Evolutionary conservation across 2,113 vertebrate genomes (phyloP), one percentile per base, ranked within the genome.

Genomic region (Cochlearius cochlearius): DNA sequence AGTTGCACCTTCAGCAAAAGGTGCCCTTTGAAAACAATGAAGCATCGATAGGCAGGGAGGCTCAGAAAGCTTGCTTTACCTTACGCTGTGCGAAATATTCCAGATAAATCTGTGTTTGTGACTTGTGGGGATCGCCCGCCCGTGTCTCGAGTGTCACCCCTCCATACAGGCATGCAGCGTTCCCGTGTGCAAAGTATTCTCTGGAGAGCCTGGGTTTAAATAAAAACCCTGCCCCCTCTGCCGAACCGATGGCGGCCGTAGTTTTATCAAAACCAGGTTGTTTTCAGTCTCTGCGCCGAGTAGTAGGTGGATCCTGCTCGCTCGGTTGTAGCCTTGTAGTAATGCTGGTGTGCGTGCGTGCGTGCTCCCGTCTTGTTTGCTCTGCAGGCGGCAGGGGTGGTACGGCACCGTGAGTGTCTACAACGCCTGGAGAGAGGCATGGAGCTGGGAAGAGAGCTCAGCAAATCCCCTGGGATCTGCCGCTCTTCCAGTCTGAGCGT

Each of bases 291-390:
- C 66, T 55, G 71, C 9, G 74, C 74, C 47, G 63, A 86, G 72
- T 83, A 92, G 91, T 92, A 83, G 94, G 90, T 80, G 94, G 79
- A 20, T 94, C 34, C 75, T 12, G 75, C 56, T 81, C 64, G 15
- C 84, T 76, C 25, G 50, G 86, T 96, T 91, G 92, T 91, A 95
- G 94, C 80, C 80, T 3, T 19, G 4, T 94, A 95, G 96, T 97
- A 94, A 67, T 32, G 79, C 72, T 38, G 23, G 73, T 64, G 49
- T 88, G 90, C 10, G 74, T 74, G 94, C 30, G 41, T 11, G 58
- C 34, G 22, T n/a, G 91, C 91, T 38, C 16, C 64, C 27, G 12
- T 38, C 75, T 52, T 34, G 90, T 63, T 58, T 11, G 94, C 95
- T 88, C 60, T 53, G 80, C 22, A 2, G 34, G 77, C 38, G 7